phyloP scores from a whole-genome alignment of 2,888 invertebrate genomes.

The Lasioglossum zephyrum region DNA sequence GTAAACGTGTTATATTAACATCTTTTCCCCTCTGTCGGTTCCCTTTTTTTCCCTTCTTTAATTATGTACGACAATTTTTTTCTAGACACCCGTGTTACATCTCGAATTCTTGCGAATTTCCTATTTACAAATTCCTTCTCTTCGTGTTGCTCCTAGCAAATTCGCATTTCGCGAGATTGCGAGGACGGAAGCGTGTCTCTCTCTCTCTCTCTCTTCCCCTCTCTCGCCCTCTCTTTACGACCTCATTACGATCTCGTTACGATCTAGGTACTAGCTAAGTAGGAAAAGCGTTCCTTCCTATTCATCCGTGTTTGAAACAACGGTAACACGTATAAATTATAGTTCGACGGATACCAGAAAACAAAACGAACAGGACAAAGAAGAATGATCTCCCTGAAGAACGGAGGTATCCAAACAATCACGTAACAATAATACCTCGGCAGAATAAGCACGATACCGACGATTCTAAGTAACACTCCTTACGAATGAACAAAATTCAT shows the following conservation, averaged over 20 bases:
- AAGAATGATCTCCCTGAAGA: constrained; percentile 7
- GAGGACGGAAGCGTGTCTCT: constrained; percentile 9
- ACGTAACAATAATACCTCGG: constrained; percentile 24
- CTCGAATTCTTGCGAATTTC: constrained; percentile 36
- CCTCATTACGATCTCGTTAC: background rate
- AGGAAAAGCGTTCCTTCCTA: constrained; percentile 32
- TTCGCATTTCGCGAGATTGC: constrained; percentile 12
- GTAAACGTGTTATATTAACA: constrained; percentile 78
- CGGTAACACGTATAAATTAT: constrained; percentile 13
- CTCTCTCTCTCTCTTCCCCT: background rate
- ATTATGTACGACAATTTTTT: constrained; percentile 42
- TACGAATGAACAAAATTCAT: constrained; percentile 18
- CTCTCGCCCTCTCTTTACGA: background rate
- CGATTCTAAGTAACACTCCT: constrained; percentile 31
- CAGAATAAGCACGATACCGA: constrained; percentile 34
- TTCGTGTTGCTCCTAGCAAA: constrained; percentile 10
- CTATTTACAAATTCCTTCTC: constrained; percentile 52
- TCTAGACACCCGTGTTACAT: constrained; percentile 42
- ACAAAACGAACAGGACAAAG: constrained; percentile 11
- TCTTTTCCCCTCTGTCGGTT: constrained; percentile 43
- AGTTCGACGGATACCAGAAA: constrained; percentile 22
- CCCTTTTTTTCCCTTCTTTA: constrained; percentile 51
- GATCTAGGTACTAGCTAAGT: constrained; percentile 20
- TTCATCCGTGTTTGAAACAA: constrained; percentile 29
- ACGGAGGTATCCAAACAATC: constrained; percentile 27